Conservation (phyloP, 2,113 vertebrate species). For the Eupsittula cactorum region DNA sequence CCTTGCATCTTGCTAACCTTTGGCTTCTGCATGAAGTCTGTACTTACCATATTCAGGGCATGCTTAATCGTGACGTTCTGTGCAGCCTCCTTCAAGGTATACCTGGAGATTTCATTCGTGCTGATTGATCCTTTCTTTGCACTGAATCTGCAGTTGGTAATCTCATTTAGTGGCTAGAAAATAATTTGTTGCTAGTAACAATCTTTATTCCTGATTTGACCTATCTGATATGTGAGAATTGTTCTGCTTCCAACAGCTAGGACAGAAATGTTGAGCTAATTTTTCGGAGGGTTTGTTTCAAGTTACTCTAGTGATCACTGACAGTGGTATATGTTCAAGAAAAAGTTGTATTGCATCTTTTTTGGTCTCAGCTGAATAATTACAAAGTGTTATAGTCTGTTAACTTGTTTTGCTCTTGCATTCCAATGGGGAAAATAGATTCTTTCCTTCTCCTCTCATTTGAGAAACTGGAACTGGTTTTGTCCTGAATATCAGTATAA, state of each 20-base stretch:
- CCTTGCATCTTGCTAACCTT: neutral
- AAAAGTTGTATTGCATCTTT: neutral
- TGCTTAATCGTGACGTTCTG: neutral
- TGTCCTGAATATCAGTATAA: neutral
- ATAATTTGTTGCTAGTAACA: neutral
- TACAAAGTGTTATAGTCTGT: neutral
- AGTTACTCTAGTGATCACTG: neutral
- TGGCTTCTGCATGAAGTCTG: neutral
- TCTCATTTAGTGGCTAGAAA: neutral
- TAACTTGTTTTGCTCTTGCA: neutral
- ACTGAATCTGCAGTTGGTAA: neutral
- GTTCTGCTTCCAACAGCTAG: neutral
- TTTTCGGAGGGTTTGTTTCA: neutral
- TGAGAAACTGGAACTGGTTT: neutral
- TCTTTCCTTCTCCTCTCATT: neutral
- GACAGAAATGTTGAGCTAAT: neutral
- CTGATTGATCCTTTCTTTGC: neutral
- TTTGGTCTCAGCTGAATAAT: neutral
- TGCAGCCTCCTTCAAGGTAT: neutral
- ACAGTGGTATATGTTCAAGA: neutral
- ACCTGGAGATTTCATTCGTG: neutral
- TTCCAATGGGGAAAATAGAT: neutral
- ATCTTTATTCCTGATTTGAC: neutral
- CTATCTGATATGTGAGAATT: neutral
- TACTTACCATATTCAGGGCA: neutral